A percentile compares a stretch with the other conserved stretches of the same genome.
These are phyloP conservation scores for Orycteropus afer DNA, from an alignment of 2,113 vertebrate genomes.

Conservation along the genomic window DNA sequence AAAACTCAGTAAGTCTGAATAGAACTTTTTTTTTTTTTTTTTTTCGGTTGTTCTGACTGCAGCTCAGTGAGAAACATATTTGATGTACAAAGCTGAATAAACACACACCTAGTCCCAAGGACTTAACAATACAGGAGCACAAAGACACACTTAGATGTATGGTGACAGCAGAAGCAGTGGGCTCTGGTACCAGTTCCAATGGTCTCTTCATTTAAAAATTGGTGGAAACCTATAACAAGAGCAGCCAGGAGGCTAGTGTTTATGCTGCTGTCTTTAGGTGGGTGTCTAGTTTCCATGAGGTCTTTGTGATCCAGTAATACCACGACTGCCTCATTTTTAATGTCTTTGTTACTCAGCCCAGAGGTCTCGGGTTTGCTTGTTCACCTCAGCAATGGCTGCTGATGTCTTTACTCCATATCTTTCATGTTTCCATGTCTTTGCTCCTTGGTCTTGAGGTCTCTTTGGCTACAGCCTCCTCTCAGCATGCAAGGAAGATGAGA, in stretches of 20 bases:
- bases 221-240: not conserved
- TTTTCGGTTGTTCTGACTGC: not conserved
- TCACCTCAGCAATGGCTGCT: not conserved
- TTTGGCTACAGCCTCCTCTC: not conserved
- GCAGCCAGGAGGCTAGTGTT: not conserved
- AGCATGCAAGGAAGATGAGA: not conserved
- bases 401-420: not conserved
- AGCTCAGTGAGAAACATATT: not conserved
- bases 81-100: not conserved
- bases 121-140: not conserved
- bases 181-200: not conserved
- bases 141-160: not conserved
- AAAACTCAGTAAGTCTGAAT: not conserved
- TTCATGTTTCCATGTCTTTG: no score
- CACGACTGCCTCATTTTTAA: not conserved
- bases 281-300: not conserved
- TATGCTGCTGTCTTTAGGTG: not conserved
- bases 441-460: not conserved
- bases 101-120: not conserved
- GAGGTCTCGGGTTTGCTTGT: not conserved
- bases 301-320: not conserved
- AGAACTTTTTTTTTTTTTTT: not conserved
- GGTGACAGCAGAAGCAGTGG: not conserved
- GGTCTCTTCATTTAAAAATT: not conserved
- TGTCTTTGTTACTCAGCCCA: not conserved